Evolutionary conservation across 2,888 invertebrate genomes (phyloP), one percentile per base, ranked within the genome.

Genomic region (Argyresthia albistria): DNA sequence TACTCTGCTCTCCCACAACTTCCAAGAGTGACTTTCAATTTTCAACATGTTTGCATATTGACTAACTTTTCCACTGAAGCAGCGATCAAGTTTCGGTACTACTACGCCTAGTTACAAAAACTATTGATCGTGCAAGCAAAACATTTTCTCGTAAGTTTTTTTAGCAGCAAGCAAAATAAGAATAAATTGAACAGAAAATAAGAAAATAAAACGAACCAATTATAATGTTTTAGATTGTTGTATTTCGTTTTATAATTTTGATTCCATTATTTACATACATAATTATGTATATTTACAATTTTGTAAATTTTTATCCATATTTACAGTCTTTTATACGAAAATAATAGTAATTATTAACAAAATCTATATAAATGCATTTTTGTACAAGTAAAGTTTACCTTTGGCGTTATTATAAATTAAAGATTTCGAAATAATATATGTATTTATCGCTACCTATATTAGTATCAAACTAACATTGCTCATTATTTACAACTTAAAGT

Each of bases 381-480:
- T 83, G 82, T 81, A 81, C 72, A 64, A 25, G 65, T 71, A 59
- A 64, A 73, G 75, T 79, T 80, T 76, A 72, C 81, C 87, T 87
- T 87, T 87, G 87, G 87, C 80, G 86, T 87, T 80, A 77, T 78
- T 78, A 69, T 73, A 73, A 68, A 65, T 71, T 73, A 4, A 71
- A 70, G 67, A 64, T 59, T 65, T 65, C 57, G 57, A 66, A 64
- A 56, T 57, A n/a, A 11, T 15, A 15, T 48, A 48, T 48, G 36
- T 48, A 14, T 14, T 14, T 50, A 51, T 51, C 37, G 11, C 43
- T 16, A 45, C 49, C 3, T 25, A 25, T 25, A 25, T 25, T 6
- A n/a, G 25, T 25, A 25, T 25, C 25, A 25, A 25, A 25, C 6
- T 25, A 25, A 25, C 25, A 25, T 25, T 6, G 25, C 25, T 25